Percentiles rank a stretch among this genome's conserved stretches.
These are phyloP conservation scores for Lissonota sp. DNA, from an alignment of 2,888 invertebrate species.

Conservation along the genomic window DNA sequence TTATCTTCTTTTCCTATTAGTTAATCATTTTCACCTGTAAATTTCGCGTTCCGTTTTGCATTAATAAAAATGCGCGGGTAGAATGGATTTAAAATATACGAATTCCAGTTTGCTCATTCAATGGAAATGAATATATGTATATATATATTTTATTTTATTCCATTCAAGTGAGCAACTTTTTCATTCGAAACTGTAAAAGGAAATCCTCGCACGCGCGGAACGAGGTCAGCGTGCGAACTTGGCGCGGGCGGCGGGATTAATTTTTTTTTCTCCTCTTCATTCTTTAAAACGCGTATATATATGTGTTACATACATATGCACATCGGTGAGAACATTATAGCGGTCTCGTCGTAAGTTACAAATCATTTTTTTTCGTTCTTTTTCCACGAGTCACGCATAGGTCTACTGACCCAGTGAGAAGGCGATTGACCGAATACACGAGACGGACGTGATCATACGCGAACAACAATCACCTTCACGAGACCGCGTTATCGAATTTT, in stretches of 20 bases:
- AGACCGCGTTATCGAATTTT: slow-evolving; percentile 6
- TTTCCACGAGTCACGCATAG: slow-evolving; percentile 63
- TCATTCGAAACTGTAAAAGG: background rate
- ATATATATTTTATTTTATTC: background rate
- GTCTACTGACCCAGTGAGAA: slow-evolving; percentile 74
- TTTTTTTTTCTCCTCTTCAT: slow-evolving; percentile 26
- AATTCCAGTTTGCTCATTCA: too few species aligned
- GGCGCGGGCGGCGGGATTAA: slow-evolving; percentile 25
- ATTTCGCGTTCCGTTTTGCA: too few species aligned
- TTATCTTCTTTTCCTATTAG: background rate
- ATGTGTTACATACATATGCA: slow-evolving; percentile 1
- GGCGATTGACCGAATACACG: slow-evolving; percentile 53
- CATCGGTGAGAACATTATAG: slow-evolving; percentile 11
- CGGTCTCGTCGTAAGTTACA: slow-evolving; percentile 49
- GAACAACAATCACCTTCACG: background rate
- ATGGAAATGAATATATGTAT: too few species aligned
- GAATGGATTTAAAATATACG: too few species aligned
- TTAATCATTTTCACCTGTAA: background rate
- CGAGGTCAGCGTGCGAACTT: slow-evolving; percentile 35
- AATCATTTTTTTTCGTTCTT: slow-evolving; percentile 35
- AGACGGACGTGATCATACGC: slow-evolving; percentile 62
- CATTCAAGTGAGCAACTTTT: background rate
- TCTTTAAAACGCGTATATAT: background rate
- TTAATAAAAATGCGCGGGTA: too few species aligned
- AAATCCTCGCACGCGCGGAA: slow-evolving; percentile 15